Conservation (phyloP, 1,140 invertebrate species). For the Cotesia glomerata region DNA sequence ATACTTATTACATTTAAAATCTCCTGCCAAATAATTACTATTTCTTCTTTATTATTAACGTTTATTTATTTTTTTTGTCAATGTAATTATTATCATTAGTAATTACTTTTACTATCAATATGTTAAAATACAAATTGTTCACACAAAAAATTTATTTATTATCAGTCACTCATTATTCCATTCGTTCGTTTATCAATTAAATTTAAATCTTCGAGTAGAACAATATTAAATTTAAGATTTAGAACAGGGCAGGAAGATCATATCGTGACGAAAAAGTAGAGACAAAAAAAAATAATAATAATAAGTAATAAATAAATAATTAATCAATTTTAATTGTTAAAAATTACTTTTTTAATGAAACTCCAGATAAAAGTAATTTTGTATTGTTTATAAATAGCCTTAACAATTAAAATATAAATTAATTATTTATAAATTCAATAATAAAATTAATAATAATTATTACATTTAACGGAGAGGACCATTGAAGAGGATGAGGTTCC, state of each 20-base stretch:
- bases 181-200: conserved; percentile 50
- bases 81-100: conserved; percentile 49
- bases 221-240: conserved; percentile 22
- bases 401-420: no score
- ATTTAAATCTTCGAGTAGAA: conserved; percentile 32
- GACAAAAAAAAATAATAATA: no score
- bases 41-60: not conserved
- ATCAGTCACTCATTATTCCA: not conserved
- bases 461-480: no score
- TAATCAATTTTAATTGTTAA: no score
- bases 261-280: no score
- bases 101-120: conserved; percentile 62
- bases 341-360: no score
- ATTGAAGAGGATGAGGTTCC: not conserved
- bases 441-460: no score
- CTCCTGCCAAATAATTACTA: not conserved
- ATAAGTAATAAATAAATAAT: no score
- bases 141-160: conserved; percentile 50
- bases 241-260: not conserved
- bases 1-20: not conserved
- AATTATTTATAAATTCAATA: no score
- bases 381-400: no score
- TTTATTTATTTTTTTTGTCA: not conserved
- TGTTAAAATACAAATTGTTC: conserved; percentile 65
- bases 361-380: no score